Evolutionary conservation across 2,113 vertebrate genomes (phyloP).

Genomic region (Bos javanicus): DNA sequence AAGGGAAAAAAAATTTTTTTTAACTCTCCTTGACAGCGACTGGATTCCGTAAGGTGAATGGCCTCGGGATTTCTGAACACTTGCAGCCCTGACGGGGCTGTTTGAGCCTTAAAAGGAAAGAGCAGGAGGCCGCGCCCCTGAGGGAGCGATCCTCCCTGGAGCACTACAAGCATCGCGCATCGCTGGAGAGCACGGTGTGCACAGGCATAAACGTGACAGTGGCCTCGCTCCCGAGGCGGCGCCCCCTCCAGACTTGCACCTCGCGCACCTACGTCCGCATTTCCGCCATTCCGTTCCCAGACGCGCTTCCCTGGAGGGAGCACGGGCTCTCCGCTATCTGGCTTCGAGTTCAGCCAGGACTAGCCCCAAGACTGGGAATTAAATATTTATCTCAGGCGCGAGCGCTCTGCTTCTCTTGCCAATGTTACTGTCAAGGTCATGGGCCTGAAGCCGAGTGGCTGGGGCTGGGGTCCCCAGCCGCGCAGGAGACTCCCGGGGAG

Average conservation of each 20-base stretch:
- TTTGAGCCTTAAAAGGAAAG: constrained; percentile 30
- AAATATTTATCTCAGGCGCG: neutral
- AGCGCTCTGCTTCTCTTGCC: constrained; percentile 50
- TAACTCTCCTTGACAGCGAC: neutral
- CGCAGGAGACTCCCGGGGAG: neutral
- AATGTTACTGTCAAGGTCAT: constrained; percentile 84
- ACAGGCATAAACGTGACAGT: constrained; percentile 29
- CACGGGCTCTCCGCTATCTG: neutral
- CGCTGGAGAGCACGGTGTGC: neutral
- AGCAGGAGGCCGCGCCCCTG: neutral
- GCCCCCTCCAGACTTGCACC: neutral
- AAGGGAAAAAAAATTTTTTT: neutral
- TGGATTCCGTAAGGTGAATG: neutral
- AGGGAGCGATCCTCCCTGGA: neutral
- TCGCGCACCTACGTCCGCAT: neutral
- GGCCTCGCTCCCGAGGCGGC: neutral
- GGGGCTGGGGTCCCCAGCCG: neutral
- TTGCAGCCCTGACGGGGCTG: neutral
- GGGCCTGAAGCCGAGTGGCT: constrained; percentile 13
- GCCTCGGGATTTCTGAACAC: neutral
- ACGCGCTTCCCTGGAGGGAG: neutral
- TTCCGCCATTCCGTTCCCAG: neutral
- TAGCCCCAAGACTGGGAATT: neutral
- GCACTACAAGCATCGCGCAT: neutral
- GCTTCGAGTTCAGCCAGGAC: neutral